Evolutionary conservation across 2,888 invertebrate species (phyloP), one percentile per base, ranked within the genome.

Genomic region (Notocelia uddmanniana): DNA sequence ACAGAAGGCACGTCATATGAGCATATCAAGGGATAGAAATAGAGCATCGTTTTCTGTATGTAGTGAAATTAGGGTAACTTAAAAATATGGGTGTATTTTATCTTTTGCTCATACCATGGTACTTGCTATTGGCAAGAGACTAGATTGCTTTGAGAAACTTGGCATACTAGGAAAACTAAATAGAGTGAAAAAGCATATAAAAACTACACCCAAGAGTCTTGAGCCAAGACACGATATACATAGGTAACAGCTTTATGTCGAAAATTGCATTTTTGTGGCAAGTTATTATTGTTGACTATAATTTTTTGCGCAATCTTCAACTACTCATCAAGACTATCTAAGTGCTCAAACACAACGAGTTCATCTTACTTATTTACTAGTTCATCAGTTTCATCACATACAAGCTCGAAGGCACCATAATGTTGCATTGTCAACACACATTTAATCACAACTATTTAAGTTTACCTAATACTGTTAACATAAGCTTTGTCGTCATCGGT

Each of bases 391-490:
- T 13, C 41, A n/a, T 45, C n/a, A 45, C 41, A n/a, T 5, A 45
- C 41, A 15, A 45, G 41, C 41, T 45, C 6, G 5, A n/a, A 45
- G 13, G 41, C n/a, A n/a, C 6, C 41, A 41, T n/a, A 13, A n/a
- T 45, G n/a, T 41, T 41, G 41, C 3, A 41, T 15, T 41, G 13
- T 1, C 15, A 41, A n/a, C n/a, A n/a, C n/a, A n/a, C n/a, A n/a
- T n/a, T 26, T 41, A 6, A 3, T 41, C 13, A 41, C 13, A 41
- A 15, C 41, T 13, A 41, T 41, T 41, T 1, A 11, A 18, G 18
- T 21, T 31, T 71, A 82, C 82, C 75, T 78, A n/a, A 81, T 79
- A 48, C 75, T 78, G 69, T 78, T 76, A 1, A 82, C 75, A 48
- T 76, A 80, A 6, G 66, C 67, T 11, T 73, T n/a, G 2, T 71